These are phyloP conservation scores for Diabrotica virgifera DNA, from an alignment of 1,140 invertebrate genomes.

Conservation along the genomic window DNA sequence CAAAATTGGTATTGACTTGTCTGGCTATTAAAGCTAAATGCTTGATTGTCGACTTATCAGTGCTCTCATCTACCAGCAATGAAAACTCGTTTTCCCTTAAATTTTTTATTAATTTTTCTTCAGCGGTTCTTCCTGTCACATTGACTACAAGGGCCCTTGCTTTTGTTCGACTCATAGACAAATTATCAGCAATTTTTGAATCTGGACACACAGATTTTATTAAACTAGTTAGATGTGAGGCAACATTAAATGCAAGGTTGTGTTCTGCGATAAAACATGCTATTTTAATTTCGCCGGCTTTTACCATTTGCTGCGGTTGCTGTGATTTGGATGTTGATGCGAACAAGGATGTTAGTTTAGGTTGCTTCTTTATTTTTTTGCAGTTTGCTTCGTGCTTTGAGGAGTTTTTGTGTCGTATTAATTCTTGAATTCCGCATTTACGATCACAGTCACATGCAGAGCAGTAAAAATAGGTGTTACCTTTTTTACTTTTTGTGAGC, in stretches of 20 bases:
- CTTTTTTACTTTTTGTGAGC: conserved; percentile 7
- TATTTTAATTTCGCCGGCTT: conserved; percentile 8
- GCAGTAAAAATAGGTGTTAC: conserved; percentile 11
- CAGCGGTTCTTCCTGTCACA: conserved; percentile 8
- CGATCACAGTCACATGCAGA: conserved; percentile 6
- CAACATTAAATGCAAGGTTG: conserved; percentile 9
- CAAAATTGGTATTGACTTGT: conserved; percentile 3
- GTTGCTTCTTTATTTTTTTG: too few relatives aligned
- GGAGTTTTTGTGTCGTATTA: not conserved
- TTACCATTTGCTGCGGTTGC: conserved; percentile 15
- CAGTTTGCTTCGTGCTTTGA: too few relatives aligned
- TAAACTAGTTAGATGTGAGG: conserved; percentile 8
- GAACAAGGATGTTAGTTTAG: too few relatives aligned
- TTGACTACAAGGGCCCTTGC: conserved; percentile 1
- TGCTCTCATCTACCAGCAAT: conserved; percentile 17
- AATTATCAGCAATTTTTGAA: conserved; percentile 7
- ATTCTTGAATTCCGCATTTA: too few relatives aligned
- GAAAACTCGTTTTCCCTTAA: conserved; percentile 9
- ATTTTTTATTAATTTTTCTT: conserved; percentile 1
- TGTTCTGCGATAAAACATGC: conserved; percentile 11
- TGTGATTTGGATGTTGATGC: conserved; percentile 13
- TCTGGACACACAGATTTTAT: conserved; percentile 13
- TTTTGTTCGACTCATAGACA: conserved; percentile 17
- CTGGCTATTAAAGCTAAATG: conserved; percentile 11
- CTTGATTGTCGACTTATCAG: conserved; percentile 16